A percentile compares a stretch with the other conserved stretches of the same genome.
phyloP scores from a whole-genome alignment of 2,888 invertebrate species.

The Sialis lutaria region DNA sequence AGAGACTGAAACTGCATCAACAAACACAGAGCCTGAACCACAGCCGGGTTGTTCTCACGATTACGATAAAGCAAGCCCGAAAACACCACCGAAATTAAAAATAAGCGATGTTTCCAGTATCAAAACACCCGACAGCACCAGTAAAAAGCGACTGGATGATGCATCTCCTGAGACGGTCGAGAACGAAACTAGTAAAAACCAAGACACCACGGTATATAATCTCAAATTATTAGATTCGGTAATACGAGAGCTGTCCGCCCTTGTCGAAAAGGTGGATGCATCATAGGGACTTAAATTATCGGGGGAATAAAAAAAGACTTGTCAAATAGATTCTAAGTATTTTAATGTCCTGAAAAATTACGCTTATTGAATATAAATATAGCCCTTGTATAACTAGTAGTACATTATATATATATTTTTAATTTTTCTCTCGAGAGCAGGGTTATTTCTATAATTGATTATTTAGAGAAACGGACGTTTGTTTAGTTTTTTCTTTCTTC shows the following conservation, averaged over 20 bases:
- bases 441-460: too few species aligned
- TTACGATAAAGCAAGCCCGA: not conserved
- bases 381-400: too few species aligned
- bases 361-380: too few species aligned
- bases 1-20: not conserved
- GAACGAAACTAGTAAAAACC: not conserved
- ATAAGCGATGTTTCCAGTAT: not conserved
- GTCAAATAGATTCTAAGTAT: too few species aligned
- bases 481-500: too few species aligned
- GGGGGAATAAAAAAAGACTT: too few species aligned
- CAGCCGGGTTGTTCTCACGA: not conserved
- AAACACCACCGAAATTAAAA: not conserved
- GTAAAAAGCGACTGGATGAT: not conserved
- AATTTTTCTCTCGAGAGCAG: too few species aligned
- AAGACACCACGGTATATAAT: slow-evolving; percentile 15
- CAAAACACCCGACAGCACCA: not conserved
- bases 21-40: not conserved
- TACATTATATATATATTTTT: too few species aligned
- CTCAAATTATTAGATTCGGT: slow-evolving; percentile 21
- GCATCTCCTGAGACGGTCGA: not conserved
- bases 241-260: slow-evolving; percentile 22
- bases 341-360: too few species aligned
- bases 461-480: too few species aligned
- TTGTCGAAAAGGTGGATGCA: slow-evolving; percentile 18
- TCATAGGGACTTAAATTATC: not conserved